Base-by-base conservation (phyloP, 2,888 invertebrate genomes). In the Diabrotica balteata region DNA sequence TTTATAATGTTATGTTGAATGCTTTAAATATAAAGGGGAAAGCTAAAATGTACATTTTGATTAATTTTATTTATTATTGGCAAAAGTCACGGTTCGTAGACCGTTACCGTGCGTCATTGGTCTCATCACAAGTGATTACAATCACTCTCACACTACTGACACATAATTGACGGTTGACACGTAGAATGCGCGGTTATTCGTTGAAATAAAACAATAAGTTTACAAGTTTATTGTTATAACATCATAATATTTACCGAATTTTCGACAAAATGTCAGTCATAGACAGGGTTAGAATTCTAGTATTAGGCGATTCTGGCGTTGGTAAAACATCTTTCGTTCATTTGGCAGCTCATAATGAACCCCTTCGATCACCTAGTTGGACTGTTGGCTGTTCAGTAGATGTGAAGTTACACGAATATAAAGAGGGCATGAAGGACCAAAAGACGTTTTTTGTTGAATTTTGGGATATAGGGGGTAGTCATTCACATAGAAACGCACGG, bases 381-480 rank as follows among this genome's bases (percentile, higher is more conserved):
- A 98, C 98, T 0, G 93, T 98, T 51, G 98, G 98, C 2, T 97
- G 97, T 82, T 93, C 95, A 1, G 93, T 97, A 1, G 97, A 98
- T 86, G 96, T 97, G 0, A 96, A 96, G 86, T 86, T 98, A 59
- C 97, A 98, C 81, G 94, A 96, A 81, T 98, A 92, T 82, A 95
- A 94, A 82, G 97, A 97, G 84, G 97, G 97, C 2, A 97, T 96
- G 0, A 93, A 94, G 22, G 90, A 91, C 68, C 97, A 98, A 82
- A 92, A 92, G 77, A 91, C 94, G 7, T 97, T 92, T 83, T 97
- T 97, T 82, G 88, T 98, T 42, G 98, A 99, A 85, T 87, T 98
- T 46, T 99, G 98, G 94, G 99, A 99, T 82, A 90, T 99, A 63
- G 98, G 98, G 7, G 98, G 98, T 1, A 97, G 96, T 72, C 90